Percentiles rank a stretch among this genome's conserved stretches.
Conservation (phyloP, 1,140 invertebrate genomes). For the Trialeurodes vaporariorum region DNA sequence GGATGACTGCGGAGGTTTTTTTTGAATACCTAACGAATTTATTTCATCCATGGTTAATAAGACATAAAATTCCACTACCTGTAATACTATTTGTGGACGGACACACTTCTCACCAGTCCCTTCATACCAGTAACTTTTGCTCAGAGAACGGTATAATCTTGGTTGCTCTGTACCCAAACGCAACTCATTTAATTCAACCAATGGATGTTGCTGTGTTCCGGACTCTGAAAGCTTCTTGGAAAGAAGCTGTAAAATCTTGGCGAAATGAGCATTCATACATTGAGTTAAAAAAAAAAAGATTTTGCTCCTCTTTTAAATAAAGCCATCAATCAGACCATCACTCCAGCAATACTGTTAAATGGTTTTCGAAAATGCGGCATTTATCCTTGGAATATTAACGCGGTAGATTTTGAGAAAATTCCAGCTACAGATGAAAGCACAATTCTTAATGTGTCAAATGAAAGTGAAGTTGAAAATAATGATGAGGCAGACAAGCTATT, state of each 20-base stretch:
- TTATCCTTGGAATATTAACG: too few relatives aligned
- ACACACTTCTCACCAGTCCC: constrained; percentile 32
- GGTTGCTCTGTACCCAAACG: constrained; percentile 34
- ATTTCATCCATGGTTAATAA: constrained; percentile 31
- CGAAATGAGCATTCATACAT: constrained; percentile 17
- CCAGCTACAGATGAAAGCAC: constrained; percentile 5
- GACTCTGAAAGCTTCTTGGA: constrained; percentile 32
- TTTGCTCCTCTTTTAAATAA: constrained; percentile 17
- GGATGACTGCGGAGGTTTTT: constrained; percentile 34
- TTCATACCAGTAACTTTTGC: constrained; percentile 33
- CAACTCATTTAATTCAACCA: constrained; percentile 36
- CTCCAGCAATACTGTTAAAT: constrained; percentile 7
- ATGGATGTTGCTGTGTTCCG: constrained; percentile 33
- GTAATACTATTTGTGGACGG: constrained; percentile 36
- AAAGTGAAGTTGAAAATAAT: too few relatives aligned
- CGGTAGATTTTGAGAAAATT: constrained; percentile 9
- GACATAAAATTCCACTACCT: constrained; percentile 29
- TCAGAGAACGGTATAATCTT: constrained; percentile 32
- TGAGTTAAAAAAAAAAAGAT: constrained; percentile 11
- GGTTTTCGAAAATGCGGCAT: constrained; percentile 12
- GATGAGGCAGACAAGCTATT: too few relatives aligned
- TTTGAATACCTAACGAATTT: constrained; percentile 36
- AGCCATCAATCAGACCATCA: constrained; percentile 3
- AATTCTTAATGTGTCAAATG: too few relatives aligned
- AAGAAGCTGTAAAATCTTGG: constrained; percentile 24